Evolutionary conservation across 1,140 invertebrate genomes (phyloP), one percentile per base, ranked within the genome.

Genomic region (Radopholus similis): DNA sequence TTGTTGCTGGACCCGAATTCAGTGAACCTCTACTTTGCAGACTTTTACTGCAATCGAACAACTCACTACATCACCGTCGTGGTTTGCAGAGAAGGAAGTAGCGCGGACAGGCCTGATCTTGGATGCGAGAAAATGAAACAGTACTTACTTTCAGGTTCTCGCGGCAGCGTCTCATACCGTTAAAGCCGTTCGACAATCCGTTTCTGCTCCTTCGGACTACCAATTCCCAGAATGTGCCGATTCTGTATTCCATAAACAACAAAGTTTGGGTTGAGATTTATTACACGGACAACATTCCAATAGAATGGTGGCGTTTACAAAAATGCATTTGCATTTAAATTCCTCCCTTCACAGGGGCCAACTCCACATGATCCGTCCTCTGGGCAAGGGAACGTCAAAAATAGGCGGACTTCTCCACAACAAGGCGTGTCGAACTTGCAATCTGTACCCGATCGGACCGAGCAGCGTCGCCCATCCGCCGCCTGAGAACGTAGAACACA

Each of bases 231-330:
- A 35, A 47, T 15, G 11, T 21, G 40, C 53, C 73, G 26, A 51
- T 74, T 49, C 34, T 23, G 26, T 81, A 59, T 49, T 82, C 40
- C 18, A 62, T 74, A 28, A 80, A 74, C 54, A 56, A 66, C 6
- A 64, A 51, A 9, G 56, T 80, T 35, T 78, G 75, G 69, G 78
- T 80, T 2, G 78, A 80, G 55, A 64, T 80, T 37, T 82, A 73
- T 47, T 80, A 75, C 47, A 82, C 78, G 1, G 78, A 82, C 37
- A 56, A 80, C 62, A 58, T 80, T 11, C 44, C 68, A 18, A 44
- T 70, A 66, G 21, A 35, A 32, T 70, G 58, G 58, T 62, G 23
- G 18, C 28, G 26, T 58, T 58, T 58, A 23, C 3, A 57, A 58
- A 21, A n/a, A 47, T 23, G 44, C 28, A 4, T n/a, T 13, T 23